Evolutionary conservation across 2,113 vertebrate species (phyloP), one percentile per base, ranked within the genome.

Genomic region (Xenopus laevis): DNA sequence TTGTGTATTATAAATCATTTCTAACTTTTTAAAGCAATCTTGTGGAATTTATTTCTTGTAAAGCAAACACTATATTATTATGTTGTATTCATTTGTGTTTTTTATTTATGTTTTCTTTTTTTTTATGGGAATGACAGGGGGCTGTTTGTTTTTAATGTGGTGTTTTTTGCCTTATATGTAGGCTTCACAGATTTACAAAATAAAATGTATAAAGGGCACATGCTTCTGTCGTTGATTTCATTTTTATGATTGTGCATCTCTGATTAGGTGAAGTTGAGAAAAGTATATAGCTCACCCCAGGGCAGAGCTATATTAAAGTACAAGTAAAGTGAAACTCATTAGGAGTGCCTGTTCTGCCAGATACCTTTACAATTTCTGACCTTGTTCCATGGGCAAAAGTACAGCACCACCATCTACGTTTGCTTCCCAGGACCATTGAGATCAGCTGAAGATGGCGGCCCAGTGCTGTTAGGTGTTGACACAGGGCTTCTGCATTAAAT

Each of bases 1-100:
- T 78, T 80, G 77, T 86, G 80, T 86, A 84, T 78, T 84, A 85
- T 84, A 84, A 82, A 87, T 66, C 82, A 82, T 86, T 84, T 85
- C 85, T 85, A 86, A 81, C 82, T 87, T 86, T 87, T 84, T 84
- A 81, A 85, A 82, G 71, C 13, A 76, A 77, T 30, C 80, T 78
- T 80, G 84, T 85, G 82, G 74, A 78, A 79, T 86, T 88, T 84
- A 83, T 83, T 79, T 82, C 73, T 81, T 78, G 81, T 86, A 76
- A 68, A 83, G 66, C 78, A 55, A 85, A 83, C 86, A 87, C 87
- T 87, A 86, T 84, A 12, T 50, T 50, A 79, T 81, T 23, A 71
- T 68, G 71, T 83, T 67, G 81, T 81, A 45, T 20, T 79, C 73
- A 76, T 82, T 84, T 82, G 81, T 83, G 80, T 69, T 75, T 84